Evolutionary conservation across 2,113 vertebrate genomes (phyloP).

Genomic region (Cyprinodon brontotheroides): DNA sequence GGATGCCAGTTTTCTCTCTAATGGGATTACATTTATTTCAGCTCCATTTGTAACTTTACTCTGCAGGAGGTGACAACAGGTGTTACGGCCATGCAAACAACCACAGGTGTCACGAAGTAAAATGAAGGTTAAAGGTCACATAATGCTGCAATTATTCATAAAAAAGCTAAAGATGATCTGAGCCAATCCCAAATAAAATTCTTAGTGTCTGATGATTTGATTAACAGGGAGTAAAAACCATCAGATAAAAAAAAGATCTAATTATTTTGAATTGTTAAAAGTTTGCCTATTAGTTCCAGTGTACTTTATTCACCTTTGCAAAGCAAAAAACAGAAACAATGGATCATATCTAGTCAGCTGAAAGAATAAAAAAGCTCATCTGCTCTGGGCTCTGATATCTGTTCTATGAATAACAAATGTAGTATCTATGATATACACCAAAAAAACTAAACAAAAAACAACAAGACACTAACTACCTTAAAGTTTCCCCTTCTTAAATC

Average conservation of each 20-base stretch:
- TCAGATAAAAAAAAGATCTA: slow-evolving; percentile 3
- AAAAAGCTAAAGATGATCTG: not conserved
- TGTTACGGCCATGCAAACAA: slow-evolving; percentile 26
- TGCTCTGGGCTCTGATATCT: slow-evolving; percentile 7
- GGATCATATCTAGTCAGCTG: not conserved
- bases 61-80: slow-evolving; percentile 39
- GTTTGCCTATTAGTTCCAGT: not conserved
- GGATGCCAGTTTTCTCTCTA: slow-evolving; percentile 20
- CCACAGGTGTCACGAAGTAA: slow-evolving; percentile 39
- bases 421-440: slow-evolving; percentile 13
- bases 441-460: slow-evolving; percentile 46
- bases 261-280: not conserved
- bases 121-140: slow-evolving; percentile 46
- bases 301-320: not conserved
- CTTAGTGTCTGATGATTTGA: slow-evolving; percentile 13
- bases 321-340: not conserved
- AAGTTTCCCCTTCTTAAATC: slow-evolving; percentile 59
- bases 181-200: not conserved
- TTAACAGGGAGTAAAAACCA: slow-evolving; percentile 24
- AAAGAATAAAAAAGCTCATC: not conserved
- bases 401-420: slow-evolving; percentile 44
- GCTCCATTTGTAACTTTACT: slow-evolving; percentile 41
- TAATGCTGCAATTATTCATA: not conserved
- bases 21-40: slow-evolving; percentile 41
- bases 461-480: slow-evolving; percentile 60